These are phyloP conservation scores for Chaenogobius annularis DNA, from an alignment of 2,113 vertebrate genomes.

Conservation along the genomic window DNA sequence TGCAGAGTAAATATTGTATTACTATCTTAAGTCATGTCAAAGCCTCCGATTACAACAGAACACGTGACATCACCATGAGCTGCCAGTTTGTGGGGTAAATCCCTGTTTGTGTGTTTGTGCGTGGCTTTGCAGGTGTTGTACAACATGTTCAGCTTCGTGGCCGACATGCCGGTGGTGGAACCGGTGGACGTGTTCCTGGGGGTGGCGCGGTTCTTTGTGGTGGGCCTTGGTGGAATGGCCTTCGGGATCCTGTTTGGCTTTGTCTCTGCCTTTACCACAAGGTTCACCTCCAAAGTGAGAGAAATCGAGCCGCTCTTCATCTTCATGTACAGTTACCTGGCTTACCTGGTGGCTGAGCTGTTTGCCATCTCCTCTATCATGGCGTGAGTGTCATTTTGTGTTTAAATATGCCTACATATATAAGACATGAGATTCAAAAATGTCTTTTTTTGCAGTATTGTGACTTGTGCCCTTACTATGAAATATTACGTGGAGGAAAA, in stretches of 20 bases:
- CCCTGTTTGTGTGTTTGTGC: background rate
- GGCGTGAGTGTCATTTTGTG: slow-evolving; percentile 85
- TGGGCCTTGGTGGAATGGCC: slow-evolving; percentile 88
- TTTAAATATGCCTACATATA: background rate
- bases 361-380: slow-evolving; percentile 95
- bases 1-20: slow-evolving; percentile 50
- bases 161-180: slow-evolving; percentile 88
- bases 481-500: slow-evolving; percentile 98
- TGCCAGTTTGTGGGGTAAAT: background rate
- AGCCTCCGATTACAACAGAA: slow-evolving; percentile 18
- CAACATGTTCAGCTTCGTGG: slow-evolving; percentile 94
- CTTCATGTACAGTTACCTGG: slow-evolving; percentile 97
- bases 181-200: slow-evolving; percentile 89
- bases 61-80: background rate
- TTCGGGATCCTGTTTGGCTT: slow-evolving; percentile 93
- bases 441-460: slow-evolving; percentile 79
- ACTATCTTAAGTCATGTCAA: slow-evolving; percentile 32
- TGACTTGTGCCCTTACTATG: slow-evolving; percentile 94
- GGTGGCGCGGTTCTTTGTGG: slow-evolving; percentile 89
- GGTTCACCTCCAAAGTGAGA: slow-evolving; percentile 90
- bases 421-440: background rate
- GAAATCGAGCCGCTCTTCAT: slow-evolving; percentile 97
- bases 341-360: slow-evolving; percentile 94
- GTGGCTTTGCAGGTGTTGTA: slow-evolving; percentile 84
- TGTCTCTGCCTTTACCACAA: slow-evolving; percentile 93